phyloP scores from a whole-genome alignment of 2,113 vertebrate genomes.

The Lophius piscatorius region DNA sequence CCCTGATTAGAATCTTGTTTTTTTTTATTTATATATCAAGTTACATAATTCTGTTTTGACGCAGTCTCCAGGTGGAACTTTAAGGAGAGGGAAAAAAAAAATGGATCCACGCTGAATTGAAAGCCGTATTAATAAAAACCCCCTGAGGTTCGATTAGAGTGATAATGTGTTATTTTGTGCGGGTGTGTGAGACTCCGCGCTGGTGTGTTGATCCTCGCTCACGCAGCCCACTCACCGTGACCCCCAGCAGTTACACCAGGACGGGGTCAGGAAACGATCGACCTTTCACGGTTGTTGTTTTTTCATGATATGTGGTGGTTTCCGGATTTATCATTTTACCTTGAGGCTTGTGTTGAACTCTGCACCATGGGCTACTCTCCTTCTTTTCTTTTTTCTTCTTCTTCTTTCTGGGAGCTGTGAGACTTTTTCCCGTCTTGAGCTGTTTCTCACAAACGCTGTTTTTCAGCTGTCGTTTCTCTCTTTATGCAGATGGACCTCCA shows the following conservation, averaged over 20 bases:
- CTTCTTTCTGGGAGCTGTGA: neutral
- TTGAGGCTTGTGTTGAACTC: conserved; percentile 20
- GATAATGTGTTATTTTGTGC: conserved; percentile 15
- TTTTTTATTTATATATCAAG: no score
- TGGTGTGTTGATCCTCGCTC: neutral
- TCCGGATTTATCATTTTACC: conserved; percentile 21
- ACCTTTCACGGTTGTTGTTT: conserved; percentile 21
- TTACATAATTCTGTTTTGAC: no score
- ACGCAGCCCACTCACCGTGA: conserved; percentile 13
- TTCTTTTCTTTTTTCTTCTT: no score
- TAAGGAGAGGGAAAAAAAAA: neutral
- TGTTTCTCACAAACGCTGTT: neutral
- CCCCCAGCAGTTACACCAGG: conserved; percentile 12
- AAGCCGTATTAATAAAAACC: conserved; percentile 16
- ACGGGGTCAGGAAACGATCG: conserved; percentile 10
- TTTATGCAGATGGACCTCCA: neutral
- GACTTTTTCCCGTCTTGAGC: neutral
- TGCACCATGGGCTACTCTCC: neutral
- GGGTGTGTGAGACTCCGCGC: neutral
- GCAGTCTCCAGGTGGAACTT: neutral
- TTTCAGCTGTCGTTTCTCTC: neutral
- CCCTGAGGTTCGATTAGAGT: neutral
- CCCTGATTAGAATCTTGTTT: no score
- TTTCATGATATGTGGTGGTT: neutral
- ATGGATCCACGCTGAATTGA: no score